phyloP scores from a whole-genome alignment of 2,797 vertebrate genomes.

The Sarcophilus harrisii region DNA sequence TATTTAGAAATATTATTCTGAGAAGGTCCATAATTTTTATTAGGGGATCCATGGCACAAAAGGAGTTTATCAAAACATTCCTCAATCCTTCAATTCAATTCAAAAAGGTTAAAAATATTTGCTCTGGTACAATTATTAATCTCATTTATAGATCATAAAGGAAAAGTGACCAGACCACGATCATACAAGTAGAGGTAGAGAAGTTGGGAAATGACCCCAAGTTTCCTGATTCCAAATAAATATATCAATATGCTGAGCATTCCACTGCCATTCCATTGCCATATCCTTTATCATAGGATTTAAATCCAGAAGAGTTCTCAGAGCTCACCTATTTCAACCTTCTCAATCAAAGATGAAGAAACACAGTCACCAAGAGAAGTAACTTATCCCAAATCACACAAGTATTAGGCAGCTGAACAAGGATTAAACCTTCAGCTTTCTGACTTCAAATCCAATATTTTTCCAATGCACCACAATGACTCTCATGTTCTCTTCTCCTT shows the following conservation, averaged over 20 bases:
- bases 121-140: background rate
- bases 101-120: background rate
- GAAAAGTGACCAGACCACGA: background rate
- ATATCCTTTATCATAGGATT: background rate
- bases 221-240: background rate
- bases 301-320: background rate
- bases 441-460: background rate
- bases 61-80: background rate
- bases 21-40: background rate
- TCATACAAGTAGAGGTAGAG: background rate
- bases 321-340: background rate
- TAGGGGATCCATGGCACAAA: background rate
- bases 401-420: background rate
- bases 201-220: background rate
- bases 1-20: background rate
- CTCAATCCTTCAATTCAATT: background rate
- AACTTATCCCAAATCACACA: background rate
- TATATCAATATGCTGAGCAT: background rate
- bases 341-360: conserved; percentile 18
- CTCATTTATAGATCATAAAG: background rate
- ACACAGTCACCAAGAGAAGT: background rate
- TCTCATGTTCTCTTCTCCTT: background rate
- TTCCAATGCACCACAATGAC: background rate
- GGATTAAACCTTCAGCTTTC: background rate
- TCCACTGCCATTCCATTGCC: background rate